Percentiles rank a stretch among this genome's conserved stretches.
Conservation (phyloP, 1,140 invertebrate species). For the Anastatus disparis region DNA sequence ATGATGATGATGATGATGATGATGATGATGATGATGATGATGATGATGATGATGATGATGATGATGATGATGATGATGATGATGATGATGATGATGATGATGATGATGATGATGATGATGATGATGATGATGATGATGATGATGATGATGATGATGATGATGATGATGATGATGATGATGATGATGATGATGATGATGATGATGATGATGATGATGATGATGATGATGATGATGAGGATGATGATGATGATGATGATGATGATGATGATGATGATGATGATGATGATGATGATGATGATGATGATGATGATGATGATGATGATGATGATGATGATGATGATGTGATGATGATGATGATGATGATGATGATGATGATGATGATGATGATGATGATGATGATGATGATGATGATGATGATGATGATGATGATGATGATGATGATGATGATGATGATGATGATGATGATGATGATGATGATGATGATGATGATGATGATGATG, state of each 20-base stretch:
- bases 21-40: conserved; percentile 1
- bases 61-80: background rate
- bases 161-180: background rate
- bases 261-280: no score
- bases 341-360: no score
- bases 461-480: background rate
- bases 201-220: background rate
- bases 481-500: background rate
- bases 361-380: background rate
- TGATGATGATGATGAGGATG: no score
- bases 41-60: conserved; percentile 1
- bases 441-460: background rate
- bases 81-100: background rate
- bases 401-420: background rate
- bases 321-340: background rate
- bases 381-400: background rate
- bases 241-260: no score
- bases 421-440: background rate
- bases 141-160: background rate
- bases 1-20: conserved; percentile 10
- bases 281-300: background rate
- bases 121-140: background rate
- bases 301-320: background rate
- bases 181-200: background rate
- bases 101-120: conserved; percentile 1